Evolutionary conservation across 1,140 invertebrate species (phyloP), one percentile per base, ranked within the genome.

Genomic region (Drosophila simulans): DNA sequence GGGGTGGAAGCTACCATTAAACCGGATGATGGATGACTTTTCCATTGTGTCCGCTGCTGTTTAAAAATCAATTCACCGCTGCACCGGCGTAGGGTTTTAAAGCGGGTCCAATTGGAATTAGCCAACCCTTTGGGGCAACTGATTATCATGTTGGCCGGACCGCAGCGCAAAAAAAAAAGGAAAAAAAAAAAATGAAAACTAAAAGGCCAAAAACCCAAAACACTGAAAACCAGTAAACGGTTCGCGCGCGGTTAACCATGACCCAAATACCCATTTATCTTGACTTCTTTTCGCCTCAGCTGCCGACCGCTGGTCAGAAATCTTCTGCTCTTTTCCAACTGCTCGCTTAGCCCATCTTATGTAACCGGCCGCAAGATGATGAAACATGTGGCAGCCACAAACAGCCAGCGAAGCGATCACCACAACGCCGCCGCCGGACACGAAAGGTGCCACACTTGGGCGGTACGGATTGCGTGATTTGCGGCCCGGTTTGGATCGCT

Each of bases 251-350:
- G 83, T 89, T 88, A 89, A 70, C 83, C 83, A 89, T 88, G 83
- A 88, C 83, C 83, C 72, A 88, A 88, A 89, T 89, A 63, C 75
- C 60, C 79, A 73, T 89, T 88, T 88, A 88, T 89, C 83, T 88
- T 88, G 83, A 86, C 82, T 86, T 88, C 83, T 86, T 78, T 88
- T 56, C 35, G 43, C 65, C 64, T 56, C 43, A 34, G 59, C 25
- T 4, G 34, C 56, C 17, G 56, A 25, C 37, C 15, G 65, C 20
- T 57, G 72, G 54, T 53, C 72, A 76, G 72, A 76, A 76, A 76
- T 76, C 72, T 76, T 76, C 72, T 76, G 81, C 57, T 51, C 27
- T 51, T 51, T 17, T 10, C 31, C 64, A 71, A 20, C 57, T 54
- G 56, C 39, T 66, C 49, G 62, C 40, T 39, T 39, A 75, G 20